A percentile compares a stretch with the other conserved stretches of the same genome.
Evolutionary conservation across 2,797 vertebrate genomes (phyloP).

Genomic region (Cryptoprocta ferox): DNA sequence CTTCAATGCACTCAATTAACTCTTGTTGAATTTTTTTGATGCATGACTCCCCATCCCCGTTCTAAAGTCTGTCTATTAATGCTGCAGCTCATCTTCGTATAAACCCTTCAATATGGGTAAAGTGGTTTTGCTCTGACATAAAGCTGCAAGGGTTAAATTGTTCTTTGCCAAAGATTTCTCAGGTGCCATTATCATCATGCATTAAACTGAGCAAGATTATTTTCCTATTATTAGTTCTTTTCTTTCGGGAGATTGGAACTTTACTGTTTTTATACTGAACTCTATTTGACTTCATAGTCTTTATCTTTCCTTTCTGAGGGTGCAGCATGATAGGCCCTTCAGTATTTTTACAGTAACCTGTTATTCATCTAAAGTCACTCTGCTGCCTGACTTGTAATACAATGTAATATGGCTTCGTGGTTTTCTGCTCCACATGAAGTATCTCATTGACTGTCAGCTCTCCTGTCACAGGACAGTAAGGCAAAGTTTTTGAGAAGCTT

Average conservation of each 20-base stretch:
- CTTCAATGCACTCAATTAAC: neutral
- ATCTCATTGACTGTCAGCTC: conserved; percentile 61
- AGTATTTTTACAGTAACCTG: conserved; percentile 36
- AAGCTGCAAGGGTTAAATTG: conserved; percentile 17
- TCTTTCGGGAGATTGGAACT: conserved; percentile 50
- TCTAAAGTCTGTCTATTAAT: neutral
- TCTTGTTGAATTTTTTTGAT: neutral
- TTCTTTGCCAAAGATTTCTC: conserved; percentile 46
- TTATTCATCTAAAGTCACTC: conserved; percentile 59
- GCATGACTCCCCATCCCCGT: neutral
- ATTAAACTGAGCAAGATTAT: conserved; percentile 12
- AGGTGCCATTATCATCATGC: neutral
- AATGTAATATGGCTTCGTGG: conserved; percentile 42
- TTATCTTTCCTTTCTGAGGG: conserved; percentile 57
- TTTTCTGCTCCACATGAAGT: conserved; percentile 47
- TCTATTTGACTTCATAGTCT: conserved; percentile 62
- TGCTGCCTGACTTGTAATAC: neutral
- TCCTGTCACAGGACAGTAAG: neutral
- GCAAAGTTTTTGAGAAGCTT: conserved; percentile 62
- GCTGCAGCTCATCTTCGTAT: neutral
- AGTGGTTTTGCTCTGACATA: neutral
- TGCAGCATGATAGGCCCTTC: conserved; percentile 2
- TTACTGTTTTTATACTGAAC: conserved; percentile 56
- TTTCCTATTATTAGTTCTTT: conserved; percentile 58
- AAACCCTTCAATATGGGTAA: neutral